Evolutionary conservation across 2,113 vertebrate genomes (phyloP).

Genomic region (Suncus etruscus): DNA sequence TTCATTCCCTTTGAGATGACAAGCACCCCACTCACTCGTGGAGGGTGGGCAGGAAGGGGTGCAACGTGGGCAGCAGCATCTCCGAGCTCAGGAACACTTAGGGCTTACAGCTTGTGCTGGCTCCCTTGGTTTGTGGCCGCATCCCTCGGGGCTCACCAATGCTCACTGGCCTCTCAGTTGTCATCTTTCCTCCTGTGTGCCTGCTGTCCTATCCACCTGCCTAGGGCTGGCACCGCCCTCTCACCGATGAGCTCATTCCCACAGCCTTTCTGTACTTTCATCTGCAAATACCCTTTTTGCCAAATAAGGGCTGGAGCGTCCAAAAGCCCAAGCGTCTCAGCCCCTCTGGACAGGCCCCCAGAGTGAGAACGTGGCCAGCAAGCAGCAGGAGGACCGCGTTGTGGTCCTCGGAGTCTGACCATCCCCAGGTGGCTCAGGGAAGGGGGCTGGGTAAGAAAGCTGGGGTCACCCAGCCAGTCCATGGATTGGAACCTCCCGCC

Average conservation of each 20-base stretch:
- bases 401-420: too few relatives aligned
- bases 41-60: background rate
- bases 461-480: background rate
- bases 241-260: background rate
- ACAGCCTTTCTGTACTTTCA: background rate
- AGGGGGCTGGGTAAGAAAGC: background rate
- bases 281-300: background rate
- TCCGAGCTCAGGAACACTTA: too few relatives aligned
- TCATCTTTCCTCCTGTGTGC: background rate
- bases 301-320: background rate
- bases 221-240: background rate
- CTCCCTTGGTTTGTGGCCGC: background rate
- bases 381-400: background rate
- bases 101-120: too few relatives aligned
- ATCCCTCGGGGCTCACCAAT: too few relatives aligned
- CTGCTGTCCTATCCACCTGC: background rate
- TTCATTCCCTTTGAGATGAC: background rate
- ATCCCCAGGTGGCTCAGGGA: background rate
- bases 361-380: background rate
- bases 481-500: slow-evolving; percentile 50
- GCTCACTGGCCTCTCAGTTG: background rate
- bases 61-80: too few relatives aligned
- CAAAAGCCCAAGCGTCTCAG: background rate
- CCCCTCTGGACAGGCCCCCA: too few relatives aligned
- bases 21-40: background rate